A percentile compares a stretch with the other conserved stretches of the same genome.
phyloP scores from a whole-genome alignment of 2,797 vertebrate genomes.

The Acanthis flammea region DNA sequence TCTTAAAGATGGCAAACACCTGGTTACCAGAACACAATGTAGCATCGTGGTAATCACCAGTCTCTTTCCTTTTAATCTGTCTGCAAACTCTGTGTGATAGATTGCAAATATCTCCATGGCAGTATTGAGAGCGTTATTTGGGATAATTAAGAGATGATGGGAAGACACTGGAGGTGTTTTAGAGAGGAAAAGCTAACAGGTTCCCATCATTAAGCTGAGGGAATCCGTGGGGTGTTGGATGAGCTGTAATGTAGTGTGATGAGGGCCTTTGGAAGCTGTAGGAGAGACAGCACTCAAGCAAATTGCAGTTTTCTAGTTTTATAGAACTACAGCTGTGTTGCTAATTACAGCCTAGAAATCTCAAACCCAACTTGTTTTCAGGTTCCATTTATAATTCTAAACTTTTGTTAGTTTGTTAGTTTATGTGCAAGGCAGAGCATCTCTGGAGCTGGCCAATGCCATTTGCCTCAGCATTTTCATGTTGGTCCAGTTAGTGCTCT shows the following conservation, averaged over 20 bases:
- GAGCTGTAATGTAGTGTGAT: not conserved
- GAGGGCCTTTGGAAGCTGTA: not conserved
- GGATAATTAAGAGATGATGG: not conserved
- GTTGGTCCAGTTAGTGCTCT: not conserved
- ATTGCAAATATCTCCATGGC: not conserved
- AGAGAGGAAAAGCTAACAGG: not conserved
- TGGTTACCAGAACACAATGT: rapidly evolving
- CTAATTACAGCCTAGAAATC: not conserved
- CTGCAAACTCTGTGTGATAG: not conserved
- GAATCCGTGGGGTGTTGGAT: not conserved
- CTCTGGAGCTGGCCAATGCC: not conserved
- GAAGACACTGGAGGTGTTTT: not conserved
- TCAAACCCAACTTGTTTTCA: not conserved
- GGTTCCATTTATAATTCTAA: not conserved
- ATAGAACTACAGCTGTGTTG: not conserved
- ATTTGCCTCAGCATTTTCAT: not conserved
- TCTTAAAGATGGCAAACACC: not conserved
- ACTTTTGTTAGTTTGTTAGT: not conserved
- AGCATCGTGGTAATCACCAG: not conserved
- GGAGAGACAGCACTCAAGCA: not conserved
- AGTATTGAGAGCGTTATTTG: not conserved
- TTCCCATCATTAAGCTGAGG: not conserved
- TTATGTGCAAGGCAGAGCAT: not conserved
- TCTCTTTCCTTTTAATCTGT: not conserved
- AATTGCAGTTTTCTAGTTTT: not conserved